These are phyloP conservation scores for Elaphurus davidianus DNA, from an alignment of 2,113 vertebrate genomes.

Conservation along the genomic window DNA sequence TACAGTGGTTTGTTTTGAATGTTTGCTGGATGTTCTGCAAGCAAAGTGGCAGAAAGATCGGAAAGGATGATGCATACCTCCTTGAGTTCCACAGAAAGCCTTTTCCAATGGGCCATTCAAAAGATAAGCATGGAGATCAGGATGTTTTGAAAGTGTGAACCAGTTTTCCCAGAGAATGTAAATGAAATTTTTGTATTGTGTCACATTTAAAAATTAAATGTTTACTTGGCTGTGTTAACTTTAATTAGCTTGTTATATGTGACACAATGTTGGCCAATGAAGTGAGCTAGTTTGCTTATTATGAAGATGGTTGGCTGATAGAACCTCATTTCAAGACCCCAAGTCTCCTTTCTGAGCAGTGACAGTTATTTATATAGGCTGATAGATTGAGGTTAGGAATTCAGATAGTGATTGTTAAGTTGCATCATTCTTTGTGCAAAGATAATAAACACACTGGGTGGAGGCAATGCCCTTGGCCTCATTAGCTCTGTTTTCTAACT, in stretches of 20 bases:
- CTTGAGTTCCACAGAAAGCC: not conserved
- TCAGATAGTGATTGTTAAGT: not conserved
- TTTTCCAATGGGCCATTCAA: not conserved
- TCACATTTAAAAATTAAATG: not conserved
- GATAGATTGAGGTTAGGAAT: not conserved
- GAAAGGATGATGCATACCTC: not conserved
- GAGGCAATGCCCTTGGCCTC: not conserved
- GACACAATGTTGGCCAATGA: fast-evolving
- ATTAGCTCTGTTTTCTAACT: not conserved
- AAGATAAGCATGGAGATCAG: not conserved
- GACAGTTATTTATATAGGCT: not conserved
- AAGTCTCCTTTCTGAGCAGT: not conserved
- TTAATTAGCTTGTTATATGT: not conserved
- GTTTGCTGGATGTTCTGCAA: not conserved
- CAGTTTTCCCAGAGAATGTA: not conserved
- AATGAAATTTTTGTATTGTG: not conserved
- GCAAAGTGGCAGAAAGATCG: not conserved
- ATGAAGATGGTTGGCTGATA: not conserved
- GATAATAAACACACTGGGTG: not conserved
- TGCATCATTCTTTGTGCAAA: not conserved
- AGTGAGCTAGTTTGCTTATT: not conserved
- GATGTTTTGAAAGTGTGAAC: not conserved
- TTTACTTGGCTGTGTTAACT: not conserved
- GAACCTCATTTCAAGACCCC: not conserved
- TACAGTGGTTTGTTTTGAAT: not conserved